Base-by-base conservation (phyloP, 2,888 invertebrate species). In the Macrosoma leucophasiata region DNA sequence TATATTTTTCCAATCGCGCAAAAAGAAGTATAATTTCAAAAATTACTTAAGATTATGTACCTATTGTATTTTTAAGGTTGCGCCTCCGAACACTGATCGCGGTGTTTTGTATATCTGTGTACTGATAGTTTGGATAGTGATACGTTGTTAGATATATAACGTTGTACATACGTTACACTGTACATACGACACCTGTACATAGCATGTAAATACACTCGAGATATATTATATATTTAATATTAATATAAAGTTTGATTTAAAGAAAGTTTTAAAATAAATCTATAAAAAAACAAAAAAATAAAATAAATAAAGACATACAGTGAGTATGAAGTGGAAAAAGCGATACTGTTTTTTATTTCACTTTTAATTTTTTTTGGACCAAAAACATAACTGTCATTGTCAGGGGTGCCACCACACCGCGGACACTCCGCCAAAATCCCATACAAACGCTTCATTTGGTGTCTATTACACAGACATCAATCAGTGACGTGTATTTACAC, bases 251-350 rank as follows among this genome's bases (percentile, higher is more conserved):
- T 67, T 73, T 75, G 73, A 69, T 78, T 76, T 74, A 74, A 76
- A 77, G 62, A 76, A 74, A 71, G 75, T 77, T 81, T 77, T 73
- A 67, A 63, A 75, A 73, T 66, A 70, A 74, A 75, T 64, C 62
- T 43, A 62, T 56, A 61, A 67, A 75, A 75, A 71, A 75, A 59
- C 56, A 69, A 75, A 78, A 78, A 79, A 79, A 60, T 58, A 72
- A 58, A 62, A 59, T 54, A 54, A 74, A 77, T 76, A 79, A 77
- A 79, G 57, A 77, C 77, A 79, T 82, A 78, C 82, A 73, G 71
- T 69, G 69, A 78, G 82, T 82, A 79, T 79, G 81, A 77, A 76
- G 73, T 63, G 69, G 74, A 78, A 76, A 76, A 76, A 63, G 60
- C 58, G 66, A 61, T 48, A n/a, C 56, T 57, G 70, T 49, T 50